Evolutionary conservation across 2,888 invertebrate species (phyloP), one percentile per base, ranked within the genome.

Genomic region (Fragum whitleyi): DNA sequence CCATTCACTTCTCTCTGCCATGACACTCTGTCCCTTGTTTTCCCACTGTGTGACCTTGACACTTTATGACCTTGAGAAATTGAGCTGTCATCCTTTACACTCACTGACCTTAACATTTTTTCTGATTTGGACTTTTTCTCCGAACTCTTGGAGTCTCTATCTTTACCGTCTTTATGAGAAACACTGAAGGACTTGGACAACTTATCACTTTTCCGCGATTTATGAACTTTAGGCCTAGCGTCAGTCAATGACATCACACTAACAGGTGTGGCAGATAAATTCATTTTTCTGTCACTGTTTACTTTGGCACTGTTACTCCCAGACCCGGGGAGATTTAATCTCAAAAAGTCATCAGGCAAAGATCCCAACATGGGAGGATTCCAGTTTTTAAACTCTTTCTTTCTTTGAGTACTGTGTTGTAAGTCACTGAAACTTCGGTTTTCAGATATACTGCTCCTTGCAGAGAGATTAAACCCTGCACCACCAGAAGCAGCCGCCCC

Each of bases 311-410:
- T 57, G 36, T 57, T 70, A 62, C 47, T 9, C n/a, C n/a, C 23
- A 28, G 74, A 21, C 51, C 81, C 85, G 19, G 78, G 80, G 16
- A 78, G 75, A 53, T 76, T 82, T 68, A 92, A 74, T 74, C 97
- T 95, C 53, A 97, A 95, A 94, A 97, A 97, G 92, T 96, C 96
- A 53, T 96, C 95, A 0, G 97, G 97, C 73, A 97, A 93, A 0
- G 96, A 96, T 0, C 97, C 96, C 59, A 97, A 92, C 94, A 97
- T 94, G 57, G 96, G 96, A 19, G 97, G 97, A 80, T 96, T 96
- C 97, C 97, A 97, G 92, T 96, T 96, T 47, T 92, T 94, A 93
- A 92, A 92, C 26, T 85, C 88, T 21, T 79, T 83, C 65, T 89
- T 88, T 47, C 84, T 84, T 0, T 75, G 70, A 61, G 86, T 74